Evolutionary conservation across 2,113 vertebrate species (phyloP).

Genomic region (Hippocampus zosterae): DNA sequence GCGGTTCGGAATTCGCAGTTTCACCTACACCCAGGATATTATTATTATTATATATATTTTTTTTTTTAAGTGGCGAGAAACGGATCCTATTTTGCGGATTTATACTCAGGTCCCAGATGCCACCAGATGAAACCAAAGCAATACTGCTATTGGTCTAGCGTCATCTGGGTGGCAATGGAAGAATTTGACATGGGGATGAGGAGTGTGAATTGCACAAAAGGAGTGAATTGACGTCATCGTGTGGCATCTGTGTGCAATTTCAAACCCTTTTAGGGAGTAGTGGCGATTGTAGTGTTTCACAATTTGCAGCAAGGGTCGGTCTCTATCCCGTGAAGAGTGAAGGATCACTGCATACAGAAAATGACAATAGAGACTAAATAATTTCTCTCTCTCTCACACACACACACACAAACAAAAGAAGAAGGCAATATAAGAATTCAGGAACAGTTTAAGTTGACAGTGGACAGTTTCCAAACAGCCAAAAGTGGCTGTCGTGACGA

Average conservation of each 20-base stretch:
- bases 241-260: background rate
- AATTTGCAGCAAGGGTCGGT: background rate
- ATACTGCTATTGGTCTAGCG: too few relatives aligned
- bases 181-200: too few relatives aligned
- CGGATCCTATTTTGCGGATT: too few relatives aligned
- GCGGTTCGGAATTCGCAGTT: too few relatives aligned
- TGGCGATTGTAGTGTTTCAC: background rate
- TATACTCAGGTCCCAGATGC: too few relatives aligned
- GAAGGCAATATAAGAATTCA: background rate
- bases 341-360: background rate
- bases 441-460: background rate
- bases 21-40: too few relatives aligned
- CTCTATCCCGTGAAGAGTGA: background rate
- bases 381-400: background rate
- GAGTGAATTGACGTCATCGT: background rate
- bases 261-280: background rate
- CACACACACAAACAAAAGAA: background rate
- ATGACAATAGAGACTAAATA: background rate
- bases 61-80: too few relatives aligned
- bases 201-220: background rate
- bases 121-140: too few relatives aligned
- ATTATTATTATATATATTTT: too few relatives aligned
- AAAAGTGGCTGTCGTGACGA: background rate
- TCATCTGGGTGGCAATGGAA: too few relatives aligned
- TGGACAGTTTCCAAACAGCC: background rate